Base-by-base conservation (phyloP, 2,113 vertebrate genomes). In the Percina caprodes region DNA sequence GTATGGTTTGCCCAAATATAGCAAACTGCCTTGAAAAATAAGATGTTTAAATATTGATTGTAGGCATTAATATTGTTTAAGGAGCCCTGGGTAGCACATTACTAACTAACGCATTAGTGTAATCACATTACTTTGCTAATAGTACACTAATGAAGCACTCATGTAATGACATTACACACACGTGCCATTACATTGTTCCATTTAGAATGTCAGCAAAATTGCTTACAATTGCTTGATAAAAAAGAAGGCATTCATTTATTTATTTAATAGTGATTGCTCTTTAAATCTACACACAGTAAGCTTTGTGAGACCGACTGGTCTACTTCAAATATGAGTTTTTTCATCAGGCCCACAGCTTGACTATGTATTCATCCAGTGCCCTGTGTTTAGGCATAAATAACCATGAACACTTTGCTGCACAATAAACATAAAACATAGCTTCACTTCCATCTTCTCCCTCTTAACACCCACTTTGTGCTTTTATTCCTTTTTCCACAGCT, bases 401-500 rank as follows among this genome's bases (percentile, higher is more conserved):
- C 59, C 63, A 51, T 14, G 55, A n/a, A 59, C 56, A 49, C 14
- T 48, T 13, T 16, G 12, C 23, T 56, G 35, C 13, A 46, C n/a
- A 11, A 11, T 42, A 42, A 42, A 42, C 39, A 42, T 11, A 42
- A 42, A 69, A 39, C 80, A 42, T 12, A 46, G 70, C 83, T 54
- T 66, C 49, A 55, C 75, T 58, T 71, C 56, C 65, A 62, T 51
- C 69, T 18, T 78, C 73, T 59, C n/a, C 23, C 45, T 49, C 69
- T 68, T 39, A 30, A 23, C 72, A 63, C 77, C 78, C 67, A 85
- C 80, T 82, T 77, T 69, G 45, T 54, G 62, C 42, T 48, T 76
- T 66, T 30, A 39, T 73, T 88, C 68, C 59, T 80, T 68, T 68
- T 45, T 73, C 52, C 26, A 16, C 56, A 49, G 24, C 72, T 58